Evolutionary conservation across 2,797 vertebrate species (phyloP), one percentile per base, ranked within the genome.

Genomic region (Apogon hyalosoma): DNA sequence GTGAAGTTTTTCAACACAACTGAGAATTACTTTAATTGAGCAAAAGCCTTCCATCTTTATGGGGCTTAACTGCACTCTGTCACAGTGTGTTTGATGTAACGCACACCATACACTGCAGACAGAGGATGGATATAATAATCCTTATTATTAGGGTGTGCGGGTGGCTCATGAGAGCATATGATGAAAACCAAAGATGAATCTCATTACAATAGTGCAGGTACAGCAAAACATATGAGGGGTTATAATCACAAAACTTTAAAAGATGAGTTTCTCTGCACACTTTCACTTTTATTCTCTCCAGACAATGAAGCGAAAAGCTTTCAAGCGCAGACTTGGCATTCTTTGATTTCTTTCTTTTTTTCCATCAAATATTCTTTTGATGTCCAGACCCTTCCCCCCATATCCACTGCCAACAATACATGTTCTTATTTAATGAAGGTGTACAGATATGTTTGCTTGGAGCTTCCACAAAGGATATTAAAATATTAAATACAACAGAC

Each of bases 341-440:
- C 11, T 56, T 49, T 15, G 28, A 45, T 47, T 33, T 55, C 3
- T 33, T 59, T 36, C 57, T 33, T 21, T 9, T 10, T 24, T 24
- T 24, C 4, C 2, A 73, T 80, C 42, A 69, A 15, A 56, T 57
- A 69, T 72, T 66, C 65, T 58, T 66, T 66, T 59, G 15, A 18
- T 42, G 46, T 55, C 7, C 12, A 18, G 40, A 51, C 33, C 2
- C 18, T 45, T 53, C 47, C 21, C 21, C 5, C 3, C 7, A 5
- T 2, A 65, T 11, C 12, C 5, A 6, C 54, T 65, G 47, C 39
- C 51, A 73, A 39, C 57, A 59, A 58, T 58, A 15, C 31, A 15
- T 59, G 31, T 43, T 52, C 57, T 24, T 52, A 24, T 59, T 42
- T 48, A n/a, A 16, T 46, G 60, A 50, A 43, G 14, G 33, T 50